phyloP scores from a whole-genome alignment of 2,797 vertebrate genomes.

The Lindbergichthys nudifrons region DNA sequence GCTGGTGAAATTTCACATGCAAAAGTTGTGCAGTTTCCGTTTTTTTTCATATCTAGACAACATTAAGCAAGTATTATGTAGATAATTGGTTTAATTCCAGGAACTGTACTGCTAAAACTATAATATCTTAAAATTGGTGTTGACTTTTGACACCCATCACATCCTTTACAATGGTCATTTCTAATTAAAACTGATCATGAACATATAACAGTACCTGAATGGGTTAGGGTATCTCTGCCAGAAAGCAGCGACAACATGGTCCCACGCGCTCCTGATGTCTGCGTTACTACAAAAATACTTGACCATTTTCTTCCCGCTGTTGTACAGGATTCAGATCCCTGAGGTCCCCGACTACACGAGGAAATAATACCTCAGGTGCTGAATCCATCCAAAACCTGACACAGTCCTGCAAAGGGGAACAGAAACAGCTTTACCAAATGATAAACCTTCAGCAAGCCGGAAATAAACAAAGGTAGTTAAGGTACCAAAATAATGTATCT shows the following conservation, averaged over 20 bases:
- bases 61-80: background rate
- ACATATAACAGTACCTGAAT: constrained; percentile 78
- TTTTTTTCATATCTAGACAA: background rate
- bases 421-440: background rate
- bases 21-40: no score
- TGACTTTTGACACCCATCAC: background rate
- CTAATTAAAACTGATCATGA: background rate
- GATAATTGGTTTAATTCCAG: background rate
- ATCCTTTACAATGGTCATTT: background rate
- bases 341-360: constrained; percentile 34
- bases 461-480: background rate
- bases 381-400: constrained; percentile 77
- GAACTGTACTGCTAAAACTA: background rate
- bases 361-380: constrained; percentile 28
- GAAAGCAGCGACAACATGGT: constrained; percentile 84
- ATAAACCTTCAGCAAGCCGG: background rate
- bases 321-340: constrained; percentile 32
- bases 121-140: background rate
- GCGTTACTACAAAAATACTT: constrained; percentile 80
- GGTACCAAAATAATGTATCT: no score
- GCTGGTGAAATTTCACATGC: background rate
- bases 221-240: constrained; percentile 88
- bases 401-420: constrained; percentile 32
- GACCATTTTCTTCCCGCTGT: constrained; percentile 75
- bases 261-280: constrained; percentile 82